These are phyloP conservation scores for Nesoenas mayeri DNA, from an alignment of 2,113 vertebrate species.

Conservation along the genomic window DNA sequence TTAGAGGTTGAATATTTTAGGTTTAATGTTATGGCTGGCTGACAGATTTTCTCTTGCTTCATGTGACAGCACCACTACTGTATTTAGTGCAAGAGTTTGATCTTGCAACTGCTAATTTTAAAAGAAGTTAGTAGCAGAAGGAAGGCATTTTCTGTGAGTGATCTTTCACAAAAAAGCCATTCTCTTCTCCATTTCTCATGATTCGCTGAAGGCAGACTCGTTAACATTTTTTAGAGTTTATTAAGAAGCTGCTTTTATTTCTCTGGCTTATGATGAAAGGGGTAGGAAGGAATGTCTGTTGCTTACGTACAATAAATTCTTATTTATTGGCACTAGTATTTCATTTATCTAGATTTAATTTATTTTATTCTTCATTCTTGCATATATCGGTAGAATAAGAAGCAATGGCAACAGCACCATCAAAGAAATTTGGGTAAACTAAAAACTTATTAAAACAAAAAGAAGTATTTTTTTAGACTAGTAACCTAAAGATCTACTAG, in stretches of 20 bases:
- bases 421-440: background rate
- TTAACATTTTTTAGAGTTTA: constrained; percentile 44
- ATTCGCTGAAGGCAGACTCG: background rate
- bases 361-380: background rate
- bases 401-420: background rate
- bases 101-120: background rate
- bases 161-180: background rate
- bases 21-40: background rate
- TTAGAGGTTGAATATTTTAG: constrained; percentile 30
- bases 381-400: background rate
- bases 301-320: background rate
- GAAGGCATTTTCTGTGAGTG: background rate
- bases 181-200: background rate
- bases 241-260: constrained; percentile 27
- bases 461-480: background rate
- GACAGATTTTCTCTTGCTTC: background rate
- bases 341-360: background rate
- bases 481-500: background rate
- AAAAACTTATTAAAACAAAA: background rate
- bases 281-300: background rate
- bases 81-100: background rate
- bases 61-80: background rate
- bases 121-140: background rate
- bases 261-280: constrained; percentile 33
- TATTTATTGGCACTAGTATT: background rate